These are phyloP conservation scores for Loxodonta africana DNA, from an alignment of 2,113 vertebrate genomes.

Conservation along the genomic window DNA sequence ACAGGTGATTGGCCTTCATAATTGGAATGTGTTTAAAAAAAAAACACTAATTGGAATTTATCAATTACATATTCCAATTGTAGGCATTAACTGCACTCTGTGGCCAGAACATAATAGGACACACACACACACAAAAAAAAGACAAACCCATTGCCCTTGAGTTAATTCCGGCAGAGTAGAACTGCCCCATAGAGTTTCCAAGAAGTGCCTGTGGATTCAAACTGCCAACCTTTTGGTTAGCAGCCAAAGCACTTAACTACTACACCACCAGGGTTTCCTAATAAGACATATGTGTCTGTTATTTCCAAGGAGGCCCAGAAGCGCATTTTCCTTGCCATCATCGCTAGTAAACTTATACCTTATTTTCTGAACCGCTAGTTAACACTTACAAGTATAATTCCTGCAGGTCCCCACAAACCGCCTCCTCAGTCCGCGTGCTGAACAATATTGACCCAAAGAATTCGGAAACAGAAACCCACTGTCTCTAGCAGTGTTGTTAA, in stretches of 20 bases:
- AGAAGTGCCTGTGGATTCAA: too few relatives aligned
- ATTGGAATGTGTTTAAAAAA: neutral
- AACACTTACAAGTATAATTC: neutral
- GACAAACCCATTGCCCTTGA: too few relatives aligned
- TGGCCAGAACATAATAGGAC: neutral
- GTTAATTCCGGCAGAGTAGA: too few relatives aligned
- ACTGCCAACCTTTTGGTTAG: too few relatives aligned
- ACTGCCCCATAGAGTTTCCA: too few relatives aligned
- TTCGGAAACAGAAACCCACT: neutral
- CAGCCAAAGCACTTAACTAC: too few relatives aligned
- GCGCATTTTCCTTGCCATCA: rapidly evolving
- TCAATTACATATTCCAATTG: neutral
- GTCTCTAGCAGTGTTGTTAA: neutral
- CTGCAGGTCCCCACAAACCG: rapidly evolving
- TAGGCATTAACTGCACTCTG: rapidly evolving
- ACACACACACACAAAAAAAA: too few relatives aligned
- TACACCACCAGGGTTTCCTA: too few relatives aligned
- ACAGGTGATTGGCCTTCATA: neutral
- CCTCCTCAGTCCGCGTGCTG: neutral
- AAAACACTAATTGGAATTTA: neutral
- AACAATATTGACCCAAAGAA: neutral
- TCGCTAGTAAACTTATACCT: neutral
- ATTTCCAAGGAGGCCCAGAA: neutral
- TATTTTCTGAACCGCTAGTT: neutral
- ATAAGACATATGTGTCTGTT: rapidly evolving